Evolutionary conservation across 1,140 invertebrate genomes (phyloP).

Genomic region (Berghia stephanieae): DNA sequence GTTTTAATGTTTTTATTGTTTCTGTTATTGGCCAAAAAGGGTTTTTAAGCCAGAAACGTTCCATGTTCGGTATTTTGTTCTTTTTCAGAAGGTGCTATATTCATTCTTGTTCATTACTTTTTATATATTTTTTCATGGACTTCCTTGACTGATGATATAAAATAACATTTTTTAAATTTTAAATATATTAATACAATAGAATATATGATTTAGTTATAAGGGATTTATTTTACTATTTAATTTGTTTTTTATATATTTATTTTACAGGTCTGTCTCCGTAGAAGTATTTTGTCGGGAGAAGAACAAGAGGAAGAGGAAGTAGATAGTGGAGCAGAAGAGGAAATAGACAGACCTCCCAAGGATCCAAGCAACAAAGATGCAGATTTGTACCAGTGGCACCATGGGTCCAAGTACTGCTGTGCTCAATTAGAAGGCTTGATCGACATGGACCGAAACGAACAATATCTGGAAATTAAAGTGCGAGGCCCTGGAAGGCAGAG

Average conservation of each 20-base stretch:
- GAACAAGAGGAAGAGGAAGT: slow-evolving; percentile 66
- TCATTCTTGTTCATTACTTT: too few relatives aligned
- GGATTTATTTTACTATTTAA: too few relatives aligned
- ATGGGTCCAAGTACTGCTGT: slow-evolving; percentile 81
- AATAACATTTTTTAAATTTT: too few relatives aligned
- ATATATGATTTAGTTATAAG: too few relatives aligned
- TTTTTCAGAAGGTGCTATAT: too few relatives aligned
- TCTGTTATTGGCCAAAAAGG: too few relatives aligned
- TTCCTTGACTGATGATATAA: too few relatives aligned
- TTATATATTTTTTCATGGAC: too few relatives aligned
- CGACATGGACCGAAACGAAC: slow-evolving; percentile 71
- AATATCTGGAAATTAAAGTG: slow-evolving; percentile 75
- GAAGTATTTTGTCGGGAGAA: slow-evolving; percentile 67
- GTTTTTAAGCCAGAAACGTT: too few relatives aligned
- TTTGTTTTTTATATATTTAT: too few relatives aligned
- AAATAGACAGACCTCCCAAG: slow-evolving; percentile 43
- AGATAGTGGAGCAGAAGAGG: slow-evolving; percentile 15
- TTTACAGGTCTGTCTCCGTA: slow-evolving; percentile 72
- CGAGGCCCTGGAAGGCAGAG: slow-evolving; percentile 72
- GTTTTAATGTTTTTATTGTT: background rate
- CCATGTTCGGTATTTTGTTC: too few relatives aligned
- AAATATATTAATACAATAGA: too few relatives aligned
- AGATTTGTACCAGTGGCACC: slow-evolving; percentile 83
- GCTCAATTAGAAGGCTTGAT: slow-evolving; percentile 79
- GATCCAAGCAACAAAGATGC: slow-evolving; percentile 58